phyloP scores from a whole-genome alignment of 2,113 vertebrate species.

The Sphyrna mokarran region DNA sequence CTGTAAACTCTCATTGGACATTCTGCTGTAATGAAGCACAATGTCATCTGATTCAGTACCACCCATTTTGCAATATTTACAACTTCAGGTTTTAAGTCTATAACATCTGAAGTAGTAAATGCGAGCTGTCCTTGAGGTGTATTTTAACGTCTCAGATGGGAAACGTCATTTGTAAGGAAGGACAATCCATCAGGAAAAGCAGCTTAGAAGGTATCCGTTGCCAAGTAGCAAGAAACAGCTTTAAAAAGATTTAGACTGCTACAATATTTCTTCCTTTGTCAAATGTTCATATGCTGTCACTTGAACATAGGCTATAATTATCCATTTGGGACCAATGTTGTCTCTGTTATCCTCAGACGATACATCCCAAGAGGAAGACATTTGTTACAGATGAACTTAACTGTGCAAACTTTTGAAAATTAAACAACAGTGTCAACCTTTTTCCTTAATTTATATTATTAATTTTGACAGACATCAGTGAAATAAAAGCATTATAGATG shows the following conservation, averaged over 20 bases:
- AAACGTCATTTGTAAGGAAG: neutral
- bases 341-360: neutral
- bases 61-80: neutral
- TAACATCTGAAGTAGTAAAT: neutral
- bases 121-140: neutral
- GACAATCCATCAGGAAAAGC: neutral
- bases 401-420: neutral
- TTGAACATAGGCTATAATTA: conserved; percentile 27
- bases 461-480: neutral
- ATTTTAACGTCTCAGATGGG: neutral
- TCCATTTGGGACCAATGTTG: conserved; percentile 29
- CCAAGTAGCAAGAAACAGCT: neutral
- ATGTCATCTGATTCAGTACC: neutral
- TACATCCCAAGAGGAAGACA: conserved; percentile 3
- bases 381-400: neutral
- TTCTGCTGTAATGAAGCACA: neutral
- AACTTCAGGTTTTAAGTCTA: neutral
- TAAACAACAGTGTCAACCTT: conserved; percentile 12
- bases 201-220: neutral
- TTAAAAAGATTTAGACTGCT: neutral
- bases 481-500: neutral
- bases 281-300: neutral
- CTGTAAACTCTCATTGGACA: neutral
- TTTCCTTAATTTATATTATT: conserved; percentile 1
- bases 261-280: conserved; percentile 9